Evolutionary conservation across 92 coral and sea anemone genomes (phyloP).

Genomic region (Blastomussa wellsi): DNA sequence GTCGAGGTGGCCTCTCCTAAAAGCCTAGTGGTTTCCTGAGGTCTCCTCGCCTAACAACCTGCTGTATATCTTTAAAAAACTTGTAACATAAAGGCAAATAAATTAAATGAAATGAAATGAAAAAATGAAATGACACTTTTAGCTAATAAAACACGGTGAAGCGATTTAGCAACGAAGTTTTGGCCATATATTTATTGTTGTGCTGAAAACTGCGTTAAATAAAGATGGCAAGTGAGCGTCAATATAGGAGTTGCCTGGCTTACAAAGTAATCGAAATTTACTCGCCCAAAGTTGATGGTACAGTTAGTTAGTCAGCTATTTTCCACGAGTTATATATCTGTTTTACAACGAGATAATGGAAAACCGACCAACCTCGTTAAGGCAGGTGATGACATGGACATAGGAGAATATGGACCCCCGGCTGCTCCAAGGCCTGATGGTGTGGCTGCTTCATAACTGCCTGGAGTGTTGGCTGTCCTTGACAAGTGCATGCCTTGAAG

Average conservation of each 20-base stretch:
- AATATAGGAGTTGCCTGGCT: neutral
- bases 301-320: neutral
- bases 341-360: neutral
- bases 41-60: too few relatives aligned
- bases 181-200: neutral
- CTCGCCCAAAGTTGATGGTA: too few relatives aligned
- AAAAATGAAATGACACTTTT: neutral
- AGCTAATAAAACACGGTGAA: neutral
- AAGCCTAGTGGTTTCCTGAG: too few relatives aligned
- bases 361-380: slow-evolving; percentile 31
- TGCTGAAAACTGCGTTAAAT: neutral
- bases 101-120: too few relatives aligned
- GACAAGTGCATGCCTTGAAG: slow-evolving; percentile 24
- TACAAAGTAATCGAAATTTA: too few relatives aligned
- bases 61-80: too few relatives aligned
- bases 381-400: slow-evolving; percentile 48
- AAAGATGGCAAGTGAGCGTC: neutral
- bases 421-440: slow-evolving; percentile 63
- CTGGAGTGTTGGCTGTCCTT: slow-evolving; percentile 74
- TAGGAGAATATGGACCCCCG: slow-evolving; percentile 49
- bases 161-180: neutral
- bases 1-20: too few relatives aligned
- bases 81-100: too few relatives aligned
- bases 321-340: neutral
- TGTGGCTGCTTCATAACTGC: slow-evolving; percentile 59